These are phyloP conservation scores for Brachionus plicatilis DNA, from an alignment of 1,140 invertebrate genomes.

Conservation along the genomic window DNA sequence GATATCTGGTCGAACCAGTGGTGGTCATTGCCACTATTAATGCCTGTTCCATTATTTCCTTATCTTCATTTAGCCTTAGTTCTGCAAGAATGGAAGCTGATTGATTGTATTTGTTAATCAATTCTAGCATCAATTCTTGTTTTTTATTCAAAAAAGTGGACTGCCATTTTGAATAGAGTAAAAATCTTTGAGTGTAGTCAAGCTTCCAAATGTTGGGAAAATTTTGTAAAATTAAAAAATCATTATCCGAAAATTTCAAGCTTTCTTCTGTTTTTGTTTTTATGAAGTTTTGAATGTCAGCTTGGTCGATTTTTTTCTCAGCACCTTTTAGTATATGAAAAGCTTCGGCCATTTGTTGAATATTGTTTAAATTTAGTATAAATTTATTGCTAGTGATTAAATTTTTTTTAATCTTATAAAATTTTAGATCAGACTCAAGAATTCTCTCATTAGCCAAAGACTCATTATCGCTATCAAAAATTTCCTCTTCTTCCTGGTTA, in stretches of 20 bases:
- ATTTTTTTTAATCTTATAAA: not conserved
- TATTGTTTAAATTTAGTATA: not conserved
- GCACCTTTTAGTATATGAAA: not conserved
- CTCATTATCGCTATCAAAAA: not conserved
- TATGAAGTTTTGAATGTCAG: not conserved
- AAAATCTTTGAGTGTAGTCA: slow-evolving; percentile 42
- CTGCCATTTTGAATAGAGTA: slow-evolving; percentile 41
- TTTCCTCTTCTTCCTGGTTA: not conserved
- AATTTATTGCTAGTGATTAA: not conserved
- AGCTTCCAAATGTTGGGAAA: slow-evolving; percentile 40
- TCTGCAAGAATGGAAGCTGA: slow-evolving; percentile 10
- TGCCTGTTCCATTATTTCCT: slow-evolving; percentile 35
- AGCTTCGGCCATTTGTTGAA: not conserved
- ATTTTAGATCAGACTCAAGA: slow-evolving; percentile 4
- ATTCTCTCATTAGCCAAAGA: slow-evolving; percentile 27
- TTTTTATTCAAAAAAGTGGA: slow-evolving; percentile 41
- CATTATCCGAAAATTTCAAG: not conserved
- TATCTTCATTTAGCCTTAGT: not conserved
- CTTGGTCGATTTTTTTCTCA: not conserved
- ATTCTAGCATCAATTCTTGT: not conserved
- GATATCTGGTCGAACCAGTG: slow-evolving; percentile 66
- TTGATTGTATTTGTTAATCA: not conserved
- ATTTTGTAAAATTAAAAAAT: not conserved
- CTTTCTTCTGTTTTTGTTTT: not conserved
- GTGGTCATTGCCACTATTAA: slow-evolving; percentile 67